Conservation (phyloP, 2,888 invertebrate species). For the Elmis aenea region DNA sequence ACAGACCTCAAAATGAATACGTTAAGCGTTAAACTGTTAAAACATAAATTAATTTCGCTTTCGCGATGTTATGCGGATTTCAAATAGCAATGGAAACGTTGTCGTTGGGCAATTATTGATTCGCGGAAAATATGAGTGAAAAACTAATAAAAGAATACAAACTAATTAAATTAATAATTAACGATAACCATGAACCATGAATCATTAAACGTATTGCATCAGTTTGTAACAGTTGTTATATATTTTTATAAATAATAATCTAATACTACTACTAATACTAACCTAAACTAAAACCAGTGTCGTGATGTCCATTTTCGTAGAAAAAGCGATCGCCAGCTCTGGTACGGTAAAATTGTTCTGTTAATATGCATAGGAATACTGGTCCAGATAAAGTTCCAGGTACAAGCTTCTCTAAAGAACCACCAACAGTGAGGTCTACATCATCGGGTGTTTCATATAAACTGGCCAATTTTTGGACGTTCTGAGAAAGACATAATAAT, state of each 20-base stretch:
- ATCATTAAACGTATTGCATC: background rate
- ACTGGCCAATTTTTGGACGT: constrained; percentile 57
- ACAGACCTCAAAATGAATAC: no score
- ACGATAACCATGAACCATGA: no score
- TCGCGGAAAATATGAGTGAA: no score
- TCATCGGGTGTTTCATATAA: constrained; percentile 72
- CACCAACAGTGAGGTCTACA: constrained; percentile 83
- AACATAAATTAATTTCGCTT: no score
- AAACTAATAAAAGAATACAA: no score
- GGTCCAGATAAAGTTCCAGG: constrained; percentile 77
- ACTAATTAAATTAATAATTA: no score
- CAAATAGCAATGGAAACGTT: no score
- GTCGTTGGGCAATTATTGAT: no score
- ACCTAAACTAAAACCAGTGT: constrained; percentile 63
- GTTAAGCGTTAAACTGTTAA: no score
- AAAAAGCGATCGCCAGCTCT: constrained; percentile 83
- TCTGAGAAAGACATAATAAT: constrained; percentile 51
- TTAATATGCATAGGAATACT: constrained; percentile 81
- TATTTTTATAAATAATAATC: background rate
- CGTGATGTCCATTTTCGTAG: constrained; percentile 64
- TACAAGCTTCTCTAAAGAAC: constrained; percentile 71
- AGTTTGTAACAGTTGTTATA: background rate
- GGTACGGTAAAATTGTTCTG: constrained; percentile 82
- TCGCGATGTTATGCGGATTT: no score
- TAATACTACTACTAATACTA: constrained; percentile 6